Evolutionary conservation across 2,113 vertebrate genomes (phyloP).

Genomic region (Aegotheles bennettii): DNA sequence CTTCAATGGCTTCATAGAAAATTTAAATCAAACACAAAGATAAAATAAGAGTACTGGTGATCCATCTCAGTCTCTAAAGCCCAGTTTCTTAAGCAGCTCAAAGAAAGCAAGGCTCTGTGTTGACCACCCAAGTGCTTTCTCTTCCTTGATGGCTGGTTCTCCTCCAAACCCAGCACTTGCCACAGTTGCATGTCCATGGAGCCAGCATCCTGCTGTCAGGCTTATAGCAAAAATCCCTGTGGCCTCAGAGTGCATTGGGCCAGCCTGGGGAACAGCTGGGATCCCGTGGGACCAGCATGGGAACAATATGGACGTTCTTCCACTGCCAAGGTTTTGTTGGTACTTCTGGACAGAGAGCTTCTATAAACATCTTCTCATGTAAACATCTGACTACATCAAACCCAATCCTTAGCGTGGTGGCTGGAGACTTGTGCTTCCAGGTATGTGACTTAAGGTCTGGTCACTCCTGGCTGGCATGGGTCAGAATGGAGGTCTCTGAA

Average conservation of each 20-base stretch:
- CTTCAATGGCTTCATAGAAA: neutral
- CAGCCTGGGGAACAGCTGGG: neutral
- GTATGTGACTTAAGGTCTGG: neutral
- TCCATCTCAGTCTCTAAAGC: neutral
- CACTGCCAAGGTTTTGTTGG: neutral
- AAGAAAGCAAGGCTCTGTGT: neutral
- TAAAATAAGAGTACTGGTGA: neutral
- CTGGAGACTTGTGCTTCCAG: neutral
- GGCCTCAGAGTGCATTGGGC: neutral
- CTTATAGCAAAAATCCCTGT: neutral
- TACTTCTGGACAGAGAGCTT: neutral
- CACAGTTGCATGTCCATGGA: neutral
- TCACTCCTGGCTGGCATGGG: neutral
- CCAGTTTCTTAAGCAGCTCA: neutral
- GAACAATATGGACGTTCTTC: fast-evolving
- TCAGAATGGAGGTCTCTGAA: neutral
- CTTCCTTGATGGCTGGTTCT: neutral
- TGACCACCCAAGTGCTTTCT: neutral
- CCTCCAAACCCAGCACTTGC: neutral
- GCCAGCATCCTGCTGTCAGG: neutral
- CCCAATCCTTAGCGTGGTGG: neutral
- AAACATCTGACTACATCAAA: neutral
- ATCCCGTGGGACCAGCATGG: neutral
- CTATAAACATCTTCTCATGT: neutral
- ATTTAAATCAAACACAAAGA: neutral